These are phyloP conservation scores for Drosophila ustulata DNA, from an alignment of 2,888 invertebrate species.

Conservation along the genomic window DNA sequence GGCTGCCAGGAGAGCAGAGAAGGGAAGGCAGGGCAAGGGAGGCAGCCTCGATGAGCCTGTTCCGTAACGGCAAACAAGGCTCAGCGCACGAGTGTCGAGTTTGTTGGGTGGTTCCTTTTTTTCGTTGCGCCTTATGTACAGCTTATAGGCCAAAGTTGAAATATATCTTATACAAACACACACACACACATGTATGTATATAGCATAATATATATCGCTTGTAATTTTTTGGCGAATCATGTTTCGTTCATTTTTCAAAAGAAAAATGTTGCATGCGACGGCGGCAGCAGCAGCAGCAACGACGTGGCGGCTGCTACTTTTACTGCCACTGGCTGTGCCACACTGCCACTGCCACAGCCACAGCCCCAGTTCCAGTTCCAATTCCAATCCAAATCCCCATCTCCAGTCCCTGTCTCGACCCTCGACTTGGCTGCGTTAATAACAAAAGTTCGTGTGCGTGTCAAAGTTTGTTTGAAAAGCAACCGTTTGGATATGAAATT, in stretches of 20 bases:
- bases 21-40: not conserved
- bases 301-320: slow-evolving; percentile 66
- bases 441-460: slow-evolving; percentile 82
- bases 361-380: slow-evolving; percentile 31
- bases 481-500: slow-evolving; percentile 70
- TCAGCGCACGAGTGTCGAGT: slow-evolving; percentile 10
- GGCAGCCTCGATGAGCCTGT: slow-evolving; percentile 55
- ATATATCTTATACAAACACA: slow-evolving; percentile 46
- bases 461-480: slow-evolving; percentile 81
- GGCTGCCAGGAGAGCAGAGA: slow-evolving; percentile 36
- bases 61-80: slow-evolving; percentile 50
- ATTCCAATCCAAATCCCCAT: slow-evolving; percentile 37
- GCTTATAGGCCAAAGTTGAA: slow-evolving; percentile 78
- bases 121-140: slow-evolving; percentile 30
- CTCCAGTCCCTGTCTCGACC: slow-evolving; percentile 26
- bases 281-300: slow-evolving; percentile 40
- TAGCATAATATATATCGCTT: slow-evolving; percentile 29
- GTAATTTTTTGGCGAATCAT: slow-evolving; percentile 75
- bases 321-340: slow-evolving; percentile 67
- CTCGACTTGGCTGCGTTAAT: slow-evolving; percentile 54
- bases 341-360: slow-evolving; percentile 33
- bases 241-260: slow-evolving; percentile 83
- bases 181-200: slow-evolving; percentile 18
- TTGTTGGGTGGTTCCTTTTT: slow-evolving; percentile 1
- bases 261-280: slow-evolving; percentile 78